Base-by-base conservation (phyloP, 2,797 vertebrate genomes). In the Muraenolepis orangiensis region DNA sequence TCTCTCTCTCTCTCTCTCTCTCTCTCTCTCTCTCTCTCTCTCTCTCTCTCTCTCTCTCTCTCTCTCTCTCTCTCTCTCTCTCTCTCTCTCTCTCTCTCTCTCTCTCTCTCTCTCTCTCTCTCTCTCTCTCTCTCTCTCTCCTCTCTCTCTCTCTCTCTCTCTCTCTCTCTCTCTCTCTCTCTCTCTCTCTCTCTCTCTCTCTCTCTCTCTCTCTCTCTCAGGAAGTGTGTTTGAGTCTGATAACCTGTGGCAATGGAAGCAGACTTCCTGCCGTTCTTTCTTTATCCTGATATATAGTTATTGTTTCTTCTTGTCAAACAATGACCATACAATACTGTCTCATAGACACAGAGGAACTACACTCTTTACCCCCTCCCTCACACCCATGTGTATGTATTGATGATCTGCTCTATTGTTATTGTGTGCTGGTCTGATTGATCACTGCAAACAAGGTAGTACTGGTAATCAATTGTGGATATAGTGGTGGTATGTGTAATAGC, bases 211-310 rank as follows among this genome's bases (percentile, higher is more conserved):
- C 42, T 29, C 32, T 66, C 72, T 71, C 13, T 40, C 69, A 89
- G 89, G 87, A 90, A 84, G 85, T 80, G 80, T 89, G 85, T 74
- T 36, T 79, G 51, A 78, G 76, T 69, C 74, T 80, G 90, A 91
- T 90, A 90, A 88, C 77, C 76, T 51, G 61, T 26, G 57, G 42
- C 76, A 76, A 67, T 61, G 78, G 78, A 73, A 72, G 28, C 7
- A 72, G 68, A 73, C 85, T 81, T 90, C 89, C 89, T 90, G 69
- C 75, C 72, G 78, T 74, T 76, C 66, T 72, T 29, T 32, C 30
- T 68, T 6, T 74, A 68, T 72, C 7, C 30, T 66, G 11, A n/a
- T 42, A 31, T 71, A 10, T 70, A 16, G 10, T 20, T 26, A n/a
- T 29, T 42, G 6, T 69, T 42, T 72, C 23, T 73, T 28, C 68